phyloP scores from a whole-genome alignment of 1,140 invertebrate genomes.

The Apis dorsata region DNA sequence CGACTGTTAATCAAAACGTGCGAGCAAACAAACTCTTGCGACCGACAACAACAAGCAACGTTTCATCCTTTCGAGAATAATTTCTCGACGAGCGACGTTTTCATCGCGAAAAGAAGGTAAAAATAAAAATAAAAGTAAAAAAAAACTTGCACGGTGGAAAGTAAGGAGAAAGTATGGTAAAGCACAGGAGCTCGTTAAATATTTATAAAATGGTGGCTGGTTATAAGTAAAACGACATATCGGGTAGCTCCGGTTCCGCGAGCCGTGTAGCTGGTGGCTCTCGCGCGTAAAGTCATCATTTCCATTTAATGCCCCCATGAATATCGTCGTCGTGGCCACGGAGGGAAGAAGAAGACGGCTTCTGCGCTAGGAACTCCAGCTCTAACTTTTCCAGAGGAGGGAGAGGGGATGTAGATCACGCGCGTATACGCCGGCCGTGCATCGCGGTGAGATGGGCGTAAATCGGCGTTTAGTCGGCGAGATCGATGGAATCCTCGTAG shows the following conservation, averaged over 20 bases:
- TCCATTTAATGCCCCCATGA: slow-evolving; percentile 70
- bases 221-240: slow-evolving; percentile 65
- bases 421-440: neutral
- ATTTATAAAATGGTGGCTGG: slow-evolving; percentile 66
- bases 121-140: neutral
- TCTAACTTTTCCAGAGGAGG: neutral
- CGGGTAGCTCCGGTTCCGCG: slow-evolving; percentile 24
- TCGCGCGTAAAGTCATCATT: slow-evolving; percentile 67
- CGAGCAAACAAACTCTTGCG: no score
- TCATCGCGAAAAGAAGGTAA: neutral
- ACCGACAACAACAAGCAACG: no score
- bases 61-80: no score
- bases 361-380: no score
- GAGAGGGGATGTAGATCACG: neutral
- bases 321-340: slow-evolving; percentile 51
- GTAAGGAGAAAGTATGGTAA: slow-evolving; percentile 36
- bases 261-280: slow-evolving; percentile 22
- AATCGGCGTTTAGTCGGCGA: slow-evolving; percentile 22
- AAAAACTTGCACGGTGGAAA: neutral
- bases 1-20: no score
- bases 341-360: neutral
- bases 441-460: neutral
- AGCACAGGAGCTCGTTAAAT: slow-evolving; percentile 57
- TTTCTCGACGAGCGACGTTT: no score
- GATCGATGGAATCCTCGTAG: neutral